phyloP scores from a whole-genome alignment of 2,113 vertebrate species.

The Noctilio leporinus region DNA sequence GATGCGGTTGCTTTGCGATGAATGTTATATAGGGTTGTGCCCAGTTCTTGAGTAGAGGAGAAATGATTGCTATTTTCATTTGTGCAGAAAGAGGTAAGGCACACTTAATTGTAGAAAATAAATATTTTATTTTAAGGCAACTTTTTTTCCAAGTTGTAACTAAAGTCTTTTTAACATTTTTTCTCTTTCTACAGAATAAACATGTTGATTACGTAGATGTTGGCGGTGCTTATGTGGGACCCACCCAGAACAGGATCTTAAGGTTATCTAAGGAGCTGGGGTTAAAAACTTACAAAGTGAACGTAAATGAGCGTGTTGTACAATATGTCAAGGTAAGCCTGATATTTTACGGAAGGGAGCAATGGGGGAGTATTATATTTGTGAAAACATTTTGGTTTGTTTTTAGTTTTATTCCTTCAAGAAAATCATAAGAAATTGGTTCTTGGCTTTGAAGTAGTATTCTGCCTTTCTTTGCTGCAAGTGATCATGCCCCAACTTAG shows the following conservation, averaged over 20 bases:
- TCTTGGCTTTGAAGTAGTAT: neutral
- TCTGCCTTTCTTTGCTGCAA: neutral
- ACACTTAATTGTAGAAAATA: conserved; percentile 1
- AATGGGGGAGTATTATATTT: neutral
- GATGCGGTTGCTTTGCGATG: neutral
- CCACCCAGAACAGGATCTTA: conserved; percentile 86
- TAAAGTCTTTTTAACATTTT: conserved; percentile 22
- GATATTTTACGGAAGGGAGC: conserved; percentile 20
- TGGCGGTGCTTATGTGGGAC: conserved; percentile 85
- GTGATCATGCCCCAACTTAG: neutral
- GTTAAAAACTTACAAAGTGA: conserved; percentile 84
- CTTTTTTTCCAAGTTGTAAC: neutral
- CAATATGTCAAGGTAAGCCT: conserved; percentile 80
- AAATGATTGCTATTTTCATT: neutral
- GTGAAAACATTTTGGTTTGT: neutral
- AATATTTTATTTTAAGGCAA: neutral
- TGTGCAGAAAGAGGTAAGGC: neutral
- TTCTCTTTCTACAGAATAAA: conserved; percentile 75
- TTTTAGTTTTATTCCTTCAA: conserved; percentile 10
- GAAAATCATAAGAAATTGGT: neutral
- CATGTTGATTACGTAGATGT: conserved; percentile 83
- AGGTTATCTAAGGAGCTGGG: conserved; percentile 84
- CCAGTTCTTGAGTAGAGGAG: neutral
- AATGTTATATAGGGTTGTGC: neutral
- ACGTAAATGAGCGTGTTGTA: conserved; percentile 72